Conservation (phyloP, 2,113 vertebrate genomes). For the Limanda limanda region DNA sequence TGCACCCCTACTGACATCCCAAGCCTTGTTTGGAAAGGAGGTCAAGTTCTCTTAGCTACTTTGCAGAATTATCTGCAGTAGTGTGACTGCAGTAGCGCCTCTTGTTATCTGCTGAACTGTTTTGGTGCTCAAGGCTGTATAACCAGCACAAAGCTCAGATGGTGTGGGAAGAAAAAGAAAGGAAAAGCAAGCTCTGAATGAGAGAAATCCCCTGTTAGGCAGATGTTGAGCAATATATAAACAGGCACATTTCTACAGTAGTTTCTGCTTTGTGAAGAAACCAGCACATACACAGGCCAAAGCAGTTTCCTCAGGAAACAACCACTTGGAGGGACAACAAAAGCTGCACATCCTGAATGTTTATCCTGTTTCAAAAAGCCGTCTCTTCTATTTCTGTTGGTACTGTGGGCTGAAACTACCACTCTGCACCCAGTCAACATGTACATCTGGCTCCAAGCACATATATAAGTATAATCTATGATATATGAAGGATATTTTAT, state of each 20-base stretch:
- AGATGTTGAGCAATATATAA: constrained; percentile 26
- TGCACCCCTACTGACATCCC: too few relatives aligned
- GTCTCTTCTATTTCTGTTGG: constrained; percentile 6
- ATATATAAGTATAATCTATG: neutral
- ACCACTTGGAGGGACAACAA: constrained; percentile 47
- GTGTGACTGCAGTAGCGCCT: constrained; percentile 10
- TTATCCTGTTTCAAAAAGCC: constrained; percentile 11
- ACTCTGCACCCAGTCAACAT: neutral
- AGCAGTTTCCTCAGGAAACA: constrained; percentile 63
- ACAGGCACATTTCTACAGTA: constrained; percentile 22
- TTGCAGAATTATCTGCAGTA: neutral
- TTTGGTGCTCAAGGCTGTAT: constrained; percentile 48
- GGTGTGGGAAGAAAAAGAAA: constrained; percentile 11
- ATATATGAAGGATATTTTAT: neutral
- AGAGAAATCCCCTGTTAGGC: constrained; percentile 3
- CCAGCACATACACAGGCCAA: constrained; percentile 28
- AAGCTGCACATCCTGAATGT: constrained; percentile 49
- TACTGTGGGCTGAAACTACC: neutral
- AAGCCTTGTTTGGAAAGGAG: too few relatives aligned
- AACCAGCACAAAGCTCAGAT: constrained; percentile 15
- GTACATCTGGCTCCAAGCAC: neutral
- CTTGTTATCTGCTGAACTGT: constrained; percentile 12
- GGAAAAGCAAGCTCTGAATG: constrained; percentile 28
- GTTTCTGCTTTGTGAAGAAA: constrained; percentile 31
- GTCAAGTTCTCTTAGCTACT: too few relatives aligned